Evolutionary conservation across 2,113 vertebrate species (phyloP), one percentile per base, ranked within the genome.

Genomic region (Aphyosemion australe): DNA sequence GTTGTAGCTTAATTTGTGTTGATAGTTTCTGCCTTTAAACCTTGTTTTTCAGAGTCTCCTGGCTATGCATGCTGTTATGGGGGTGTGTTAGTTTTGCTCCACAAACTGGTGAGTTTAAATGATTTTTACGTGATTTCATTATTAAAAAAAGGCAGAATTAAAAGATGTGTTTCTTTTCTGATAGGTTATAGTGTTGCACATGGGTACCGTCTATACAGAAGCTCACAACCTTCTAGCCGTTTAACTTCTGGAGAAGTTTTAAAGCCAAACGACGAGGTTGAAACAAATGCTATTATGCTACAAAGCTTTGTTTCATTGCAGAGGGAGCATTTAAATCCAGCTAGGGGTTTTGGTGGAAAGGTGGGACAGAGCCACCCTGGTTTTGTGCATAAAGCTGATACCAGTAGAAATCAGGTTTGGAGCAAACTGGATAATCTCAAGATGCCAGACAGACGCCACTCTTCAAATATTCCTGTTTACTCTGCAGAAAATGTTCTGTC

Each of bases 51-150:
- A 86, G 85, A 34, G 13, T 62, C 31, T 69, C 37, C 43, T 79
- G 72, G 79, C 19, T 80, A 50, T 73, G 32, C 58, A 12, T 54
- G 57, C 60, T 87, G 15, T 41, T 88, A n/a, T 74, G 68, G 68
- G 8, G 47, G 50, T 73, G 65, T 43, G 48, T 76, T 50, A 74
- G 60, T 57, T 84, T 84, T 62, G 52, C 31, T 74, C 4, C 18
- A 60, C 55, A 84, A 16, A 74, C 61, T 55, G 69, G 85, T 85
- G 76, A 74, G 65, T 60, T 51, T 54, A 6, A 65, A n/a, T 21
- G 10, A 32, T 56, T n/a, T 42, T 51, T 4, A 16, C 2, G 26
- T 26, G 26, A 1, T 26, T 26, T 26, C 26, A 4, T 26, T 26
- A 26, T 26, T 26, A 26, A 26, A 26, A 26, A 4, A 5, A 26